Evolutionary conservation across 1,140 invertebrate genomes (phyloP).

Genomic region (Drosophila prosaltans): DNA sequence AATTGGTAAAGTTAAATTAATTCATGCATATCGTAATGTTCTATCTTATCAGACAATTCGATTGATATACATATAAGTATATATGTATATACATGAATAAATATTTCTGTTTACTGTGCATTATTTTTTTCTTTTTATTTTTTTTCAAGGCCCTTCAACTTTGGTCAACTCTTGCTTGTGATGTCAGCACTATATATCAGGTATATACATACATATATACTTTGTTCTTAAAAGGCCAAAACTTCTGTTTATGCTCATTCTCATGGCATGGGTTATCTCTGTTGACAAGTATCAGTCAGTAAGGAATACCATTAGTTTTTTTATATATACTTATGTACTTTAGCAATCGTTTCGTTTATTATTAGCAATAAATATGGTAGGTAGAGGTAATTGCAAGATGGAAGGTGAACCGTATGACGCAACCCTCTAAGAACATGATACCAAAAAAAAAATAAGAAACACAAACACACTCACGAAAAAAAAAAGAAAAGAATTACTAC

Average conservation of each 20-base stretch:
- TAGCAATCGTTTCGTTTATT: slow-evolving; percentile 48
- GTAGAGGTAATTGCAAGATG: slow-evolving; percentile 3
- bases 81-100: background rate
- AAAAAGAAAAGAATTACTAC: slow-evolving; percentile 16
- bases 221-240: background rate
- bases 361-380: slow-evolving; percentile 55
- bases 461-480: slow-evolving; percentile 14
- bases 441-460: slow-evolving; percentile 4
- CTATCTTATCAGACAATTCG: background rate
- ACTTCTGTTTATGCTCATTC: background rate
- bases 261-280: background rate
- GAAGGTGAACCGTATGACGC: slow-evolving; percentile 12
- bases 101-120: slow-evolving; percentile 1
- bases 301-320: background rate
- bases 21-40: slow-evolving; percentile 2
- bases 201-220: too few species aligned
- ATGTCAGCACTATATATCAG: background rate
- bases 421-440: slow-evolving; percentile 44
- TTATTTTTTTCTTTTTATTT: background rate
- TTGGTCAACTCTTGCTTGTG: background rate
- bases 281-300: background rate
- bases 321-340: slow-evolving; percentile 10
- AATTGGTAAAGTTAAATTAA: background rate
- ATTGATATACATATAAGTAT: background rate
- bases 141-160: background rate